A percentile compares a stretch with the other conserved stretches of the same genome.
Conservation (phyloP, 2,797 vertebrate genomes). For the Clamator glandarius region DNA sequence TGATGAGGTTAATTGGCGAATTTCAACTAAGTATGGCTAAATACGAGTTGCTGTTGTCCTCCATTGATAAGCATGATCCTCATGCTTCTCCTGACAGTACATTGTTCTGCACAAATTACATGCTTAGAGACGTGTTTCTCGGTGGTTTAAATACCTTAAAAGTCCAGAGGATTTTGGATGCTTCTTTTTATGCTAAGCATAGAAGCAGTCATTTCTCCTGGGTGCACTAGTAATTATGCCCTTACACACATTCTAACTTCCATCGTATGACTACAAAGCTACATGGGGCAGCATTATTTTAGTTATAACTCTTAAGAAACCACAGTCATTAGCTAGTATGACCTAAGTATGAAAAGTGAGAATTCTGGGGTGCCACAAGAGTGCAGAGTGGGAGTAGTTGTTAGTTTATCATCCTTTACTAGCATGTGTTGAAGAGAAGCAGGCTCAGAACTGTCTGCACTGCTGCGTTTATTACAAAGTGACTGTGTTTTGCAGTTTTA, state of each 20-base stretch:
- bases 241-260: not conserved
- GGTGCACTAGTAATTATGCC: not conserved
- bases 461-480: not conserved
- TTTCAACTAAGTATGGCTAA: not conserved
- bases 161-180: not conserved
- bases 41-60: not conserved
- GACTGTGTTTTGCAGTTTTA: not conserved
- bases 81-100: not conserved
- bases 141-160: not conserved
- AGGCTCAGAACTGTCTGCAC: not conserved
- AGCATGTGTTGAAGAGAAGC: not conserved
- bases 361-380: not conserved
- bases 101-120: not conserved
- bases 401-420: not conserved
- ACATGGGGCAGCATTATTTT: not conserved
- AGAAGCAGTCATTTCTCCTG: not conserved
- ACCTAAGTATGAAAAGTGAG: not conserved
- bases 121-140: not conserved
- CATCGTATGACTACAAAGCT: not conserved
- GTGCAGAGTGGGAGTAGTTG: not conserved
- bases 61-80: not conserved
- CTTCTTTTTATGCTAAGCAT: not conserved
- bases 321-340: fast-evolving
- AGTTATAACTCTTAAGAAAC: not conserved
- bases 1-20: not conserved